Percentiles rank a stretch among this genome's conserved stretches.
These are phyloP conservation scores for Panurus biarmicus DNA, from an alignment of 2,113 vertebrate genomes.

Conservation along the genomic window DNA sequence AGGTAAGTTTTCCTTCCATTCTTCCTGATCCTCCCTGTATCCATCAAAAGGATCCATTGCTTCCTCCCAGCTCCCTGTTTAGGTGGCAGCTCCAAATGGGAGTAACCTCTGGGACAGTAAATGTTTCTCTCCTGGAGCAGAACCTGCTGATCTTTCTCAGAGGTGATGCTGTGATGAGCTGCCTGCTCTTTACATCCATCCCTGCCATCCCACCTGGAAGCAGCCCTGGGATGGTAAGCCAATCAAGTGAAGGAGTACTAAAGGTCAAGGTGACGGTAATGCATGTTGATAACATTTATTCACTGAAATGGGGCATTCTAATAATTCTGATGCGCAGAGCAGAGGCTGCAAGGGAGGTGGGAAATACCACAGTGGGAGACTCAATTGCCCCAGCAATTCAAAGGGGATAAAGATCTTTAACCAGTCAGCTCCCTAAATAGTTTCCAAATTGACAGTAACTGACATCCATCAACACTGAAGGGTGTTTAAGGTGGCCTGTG, in stretches of 20 bases:
- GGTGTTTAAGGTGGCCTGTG: not conserved
- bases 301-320: not conserved
- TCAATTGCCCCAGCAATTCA: not conserved
- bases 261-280: conserved; percentile 6
- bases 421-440: not conserved
- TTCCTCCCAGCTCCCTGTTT: not conserved
- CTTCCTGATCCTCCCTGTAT: not conserved
- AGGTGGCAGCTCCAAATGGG: not conserved
- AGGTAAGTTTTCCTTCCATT: not conserved
- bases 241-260: not conserved
- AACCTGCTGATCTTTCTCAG: not conserved
- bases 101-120: not conserved
- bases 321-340: not conserved
- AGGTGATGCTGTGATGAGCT: not conserved
- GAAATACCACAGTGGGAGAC: not conserved
- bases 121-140: not conserved
- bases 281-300: not conserved
- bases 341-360: not conserved
- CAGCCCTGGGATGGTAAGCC: not conserved
- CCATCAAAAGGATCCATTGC: fast-evolving
- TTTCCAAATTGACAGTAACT: not conserved
- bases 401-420: not conserved
- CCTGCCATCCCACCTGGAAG: not conserved
- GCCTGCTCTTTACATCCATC: not conserved
- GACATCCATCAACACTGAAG: not conserved